Evolutionary conservation across 2,888 invertebrate species (phyloP).

Genomic region (Drosophila sordidula): DNA sequence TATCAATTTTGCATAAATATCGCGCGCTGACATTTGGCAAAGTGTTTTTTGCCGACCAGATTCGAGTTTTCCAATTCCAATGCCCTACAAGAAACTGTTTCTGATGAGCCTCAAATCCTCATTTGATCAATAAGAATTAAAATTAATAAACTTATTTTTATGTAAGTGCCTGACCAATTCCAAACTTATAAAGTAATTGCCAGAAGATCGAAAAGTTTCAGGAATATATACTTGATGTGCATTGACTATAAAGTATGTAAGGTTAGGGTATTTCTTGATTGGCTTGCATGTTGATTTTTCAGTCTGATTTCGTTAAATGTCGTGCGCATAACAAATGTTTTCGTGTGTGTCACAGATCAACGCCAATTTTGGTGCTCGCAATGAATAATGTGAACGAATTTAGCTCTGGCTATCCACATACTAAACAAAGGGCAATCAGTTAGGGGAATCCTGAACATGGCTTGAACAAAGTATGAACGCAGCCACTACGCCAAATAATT

Average conservation of each 20-base stretch:
- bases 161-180: too few relatives aligned
- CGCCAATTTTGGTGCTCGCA: constrained; percentile 12
- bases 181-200: too few relatives aligned
- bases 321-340: constrained; percentile 25
- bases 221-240: too few relatives aligned
- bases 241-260: too few relatives aligned
- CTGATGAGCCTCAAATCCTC: too few relatives aligned
- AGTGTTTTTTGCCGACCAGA: background rate
- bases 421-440: background rate
- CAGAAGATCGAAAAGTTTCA: too few relatives aligned
- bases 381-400: constrained; percentile 22
- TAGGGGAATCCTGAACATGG: background rate
- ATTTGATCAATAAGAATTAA: too few relatives aligned
- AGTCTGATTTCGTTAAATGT: constrained; percentile 28
- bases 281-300: background rate
- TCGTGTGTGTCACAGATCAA: constrained; percentile 24
- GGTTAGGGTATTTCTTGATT: background rate
- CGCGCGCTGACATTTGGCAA: background rate
- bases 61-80: background rate
- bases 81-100: background rate
- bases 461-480: background rate
- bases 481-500: background rate
- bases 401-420: background rate
- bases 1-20: constrained; percentile 50
- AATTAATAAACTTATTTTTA: too few relatives aligned